Evolutionary conservation across 2,113 vertebrate genomes (phyloP).

Genomic region (Apeltes quadracus): DNA sequence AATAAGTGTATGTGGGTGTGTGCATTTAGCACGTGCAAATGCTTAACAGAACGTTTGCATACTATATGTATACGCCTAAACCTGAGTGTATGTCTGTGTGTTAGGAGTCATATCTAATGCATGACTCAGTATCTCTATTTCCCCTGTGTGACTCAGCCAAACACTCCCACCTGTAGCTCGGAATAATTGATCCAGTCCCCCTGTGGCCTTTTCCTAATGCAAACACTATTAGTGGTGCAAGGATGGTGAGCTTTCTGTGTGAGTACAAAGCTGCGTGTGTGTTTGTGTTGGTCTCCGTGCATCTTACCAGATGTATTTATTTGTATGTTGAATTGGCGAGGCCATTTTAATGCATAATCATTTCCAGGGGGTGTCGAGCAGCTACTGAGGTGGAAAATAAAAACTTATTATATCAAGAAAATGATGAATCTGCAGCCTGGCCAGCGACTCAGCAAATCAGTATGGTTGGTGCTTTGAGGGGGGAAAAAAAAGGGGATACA

Average conservation of each 20-base stretch:
- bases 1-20: not conserved
- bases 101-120: constrained; percentile 68
- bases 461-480: not conserved
- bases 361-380: not conserved
- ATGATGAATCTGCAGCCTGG: not conserved
- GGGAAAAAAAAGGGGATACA: not conserved
- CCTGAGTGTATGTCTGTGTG: constrained; percentile 15
- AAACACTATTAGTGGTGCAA: constrained; percentile 41
- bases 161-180: constrained; percentile 67
- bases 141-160: constrained; percentile 61
- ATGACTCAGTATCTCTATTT: constrained; percentile 59
- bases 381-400: not conserved
- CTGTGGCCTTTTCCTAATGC: constrained; percentile 45
- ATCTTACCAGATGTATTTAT: not conserved
- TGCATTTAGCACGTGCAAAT: not conserved
- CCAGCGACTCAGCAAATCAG: not conserved
- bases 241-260: constrained; percentile 11
- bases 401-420: not conserved
- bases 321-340: not conserved
- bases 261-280: not conserved
- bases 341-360: not conserved
- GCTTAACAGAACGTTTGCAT: not conserved
- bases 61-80: constrained; percentile 5
- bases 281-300: not conserved
- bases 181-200: constrained; percentile 64